Conservation (phyloP, 2,888 invertebrate species). For the Blastobasis adustella region DNA sequence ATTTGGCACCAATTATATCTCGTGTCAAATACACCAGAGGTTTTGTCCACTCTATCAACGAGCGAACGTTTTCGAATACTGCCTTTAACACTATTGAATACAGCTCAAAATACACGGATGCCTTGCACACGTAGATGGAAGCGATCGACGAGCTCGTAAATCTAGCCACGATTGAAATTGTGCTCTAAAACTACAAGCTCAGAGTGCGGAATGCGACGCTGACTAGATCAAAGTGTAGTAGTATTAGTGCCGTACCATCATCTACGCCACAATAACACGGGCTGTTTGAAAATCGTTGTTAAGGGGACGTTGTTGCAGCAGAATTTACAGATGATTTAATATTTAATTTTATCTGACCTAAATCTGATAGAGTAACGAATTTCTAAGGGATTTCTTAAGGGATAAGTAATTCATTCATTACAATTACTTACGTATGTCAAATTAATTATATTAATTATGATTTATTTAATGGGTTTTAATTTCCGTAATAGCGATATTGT, state of each 20-base stretch:
- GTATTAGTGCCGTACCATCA: constrained; percentile 46
- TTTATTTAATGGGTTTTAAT: no score
- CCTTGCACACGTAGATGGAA: constrained; percentile 23
- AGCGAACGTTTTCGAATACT: not conserved
- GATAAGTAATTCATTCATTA: no score
- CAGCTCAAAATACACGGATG: constrained; percentile 17
- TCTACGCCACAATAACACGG: constrained; percentile 57
- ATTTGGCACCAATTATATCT: constrained; percentile 68
- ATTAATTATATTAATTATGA: no score
- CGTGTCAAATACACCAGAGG: constrained; percentile 55
- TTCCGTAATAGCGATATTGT: no score
- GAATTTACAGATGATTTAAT: not conserved
- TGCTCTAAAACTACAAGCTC: constrained; percentile 25
- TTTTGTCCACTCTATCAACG: constrained; percentile 16
- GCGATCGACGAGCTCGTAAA: constrained; percentile 34
- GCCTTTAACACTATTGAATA: constrained; percentile 6
- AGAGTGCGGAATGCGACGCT: constrained; percentile 27
- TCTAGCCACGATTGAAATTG: constrained; percentile 27
- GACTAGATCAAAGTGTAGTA: constrained; percentile 49
- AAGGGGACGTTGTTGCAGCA: constrained; percentile 31
- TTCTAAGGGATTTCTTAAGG: not conserved
- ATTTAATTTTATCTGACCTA: not conserved
- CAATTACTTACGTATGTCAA: no score
- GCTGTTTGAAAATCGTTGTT: constrained; percentile 52
- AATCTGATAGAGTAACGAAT: not conserved